These are phyloP conservation scores for Galbula dea DNA, from an alignment of 2,113 vertebrate genomes.

Conservation along the genomic window DNA sequence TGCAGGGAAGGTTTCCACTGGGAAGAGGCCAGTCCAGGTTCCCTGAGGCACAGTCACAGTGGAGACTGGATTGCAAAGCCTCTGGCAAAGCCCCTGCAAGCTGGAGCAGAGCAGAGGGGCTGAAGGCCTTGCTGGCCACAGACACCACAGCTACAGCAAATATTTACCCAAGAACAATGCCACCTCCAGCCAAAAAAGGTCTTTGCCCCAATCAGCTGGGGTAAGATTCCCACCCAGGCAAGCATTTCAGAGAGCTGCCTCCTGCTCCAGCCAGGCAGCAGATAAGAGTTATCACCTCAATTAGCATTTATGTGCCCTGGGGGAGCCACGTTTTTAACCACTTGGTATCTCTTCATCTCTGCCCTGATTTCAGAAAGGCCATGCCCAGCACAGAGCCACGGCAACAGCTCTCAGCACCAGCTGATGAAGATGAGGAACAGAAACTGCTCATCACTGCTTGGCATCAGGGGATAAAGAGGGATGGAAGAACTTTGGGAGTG, in stretches of 20 bases:
- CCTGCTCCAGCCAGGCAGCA: not conserved
- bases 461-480: not conserved
- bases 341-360: not conserved
- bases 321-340: not conserved
- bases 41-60: not conserved
- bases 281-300: not conserved
- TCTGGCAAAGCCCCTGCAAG: not conserved
- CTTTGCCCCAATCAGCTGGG: fast-evolving
- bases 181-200: not conserved
- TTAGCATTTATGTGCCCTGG: not conserved
- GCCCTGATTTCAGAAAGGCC: not conserved
- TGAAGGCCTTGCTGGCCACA: fast-evolving
- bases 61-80: not conserved
- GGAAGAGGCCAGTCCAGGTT: not conserved
- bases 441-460: not conserved
- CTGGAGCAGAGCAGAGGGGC: not conserved
- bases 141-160: not conserved
- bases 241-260: not conserved
- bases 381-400: not conserved
- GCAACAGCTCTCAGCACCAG: not conserved
- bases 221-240: not conserved
- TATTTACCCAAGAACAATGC: not conserved
- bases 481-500: not conserved
- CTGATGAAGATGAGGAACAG: not conserved
- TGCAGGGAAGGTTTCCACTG: not conserved